Evolutionary conservation across 2,113 vertebrate species (phyloP).

Genomic region (Serinus canaria): DNA sequence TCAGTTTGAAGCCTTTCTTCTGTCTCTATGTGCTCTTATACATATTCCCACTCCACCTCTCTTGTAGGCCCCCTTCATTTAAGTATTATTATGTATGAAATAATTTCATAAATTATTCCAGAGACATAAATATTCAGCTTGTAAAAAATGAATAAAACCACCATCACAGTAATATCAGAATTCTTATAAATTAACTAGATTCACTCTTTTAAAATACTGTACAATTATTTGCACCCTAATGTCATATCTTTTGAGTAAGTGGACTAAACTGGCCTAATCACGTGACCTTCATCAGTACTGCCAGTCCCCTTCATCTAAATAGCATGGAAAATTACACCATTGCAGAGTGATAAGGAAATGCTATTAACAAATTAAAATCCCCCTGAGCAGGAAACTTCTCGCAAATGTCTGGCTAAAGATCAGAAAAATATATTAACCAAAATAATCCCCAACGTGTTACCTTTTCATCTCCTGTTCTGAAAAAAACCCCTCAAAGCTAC

Average conservation of each 20-base stretch:
- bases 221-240: neutral
- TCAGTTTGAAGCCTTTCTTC: neutral
- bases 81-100: neutral
- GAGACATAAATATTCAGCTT: neutral
- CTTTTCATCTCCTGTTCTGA: neutral
- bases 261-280: neutral
- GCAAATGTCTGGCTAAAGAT: neutral
- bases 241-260: neutral
- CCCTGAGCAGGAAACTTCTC: neutral
- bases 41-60: neutral
- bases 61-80: neutral
- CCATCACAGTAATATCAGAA: neutral
- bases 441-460: neutral
- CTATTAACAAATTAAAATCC: neutral
- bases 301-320: neutral
- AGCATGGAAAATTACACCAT: neutral
- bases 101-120: neutral
- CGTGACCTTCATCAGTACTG: fast-evolving
- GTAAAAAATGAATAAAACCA: neutral
- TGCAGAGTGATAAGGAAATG: neutral
- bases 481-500: neutral
- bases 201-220: neutral
- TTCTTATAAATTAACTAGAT: neutral
- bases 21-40: neutral
- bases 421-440: neutral